Evolutionary conservation across 2,113 vertebrate genomes (phyloP).

Genomic region (Pseudolaguvia tuberculata): DNA sequence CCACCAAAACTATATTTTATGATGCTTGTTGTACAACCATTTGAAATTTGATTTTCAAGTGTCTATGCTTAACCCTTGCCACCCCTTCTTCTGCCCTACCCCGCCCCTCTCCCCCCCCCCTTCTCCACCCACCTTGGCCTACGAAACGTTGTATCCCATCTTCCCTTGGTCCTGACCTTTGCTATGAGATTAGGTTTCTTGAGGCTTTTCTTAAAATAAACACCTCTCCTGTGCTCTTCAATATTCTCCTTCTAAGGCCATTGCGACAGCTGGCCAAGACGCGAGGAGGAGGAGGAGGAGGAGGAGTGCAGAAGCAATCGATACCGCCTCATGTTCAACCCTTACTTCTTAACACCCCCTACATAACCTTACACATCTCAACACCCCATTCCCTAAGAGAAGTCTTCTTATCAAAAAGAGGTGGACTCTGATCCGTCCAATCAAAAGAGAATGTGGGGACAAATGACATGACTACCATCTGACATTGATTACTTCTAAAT

Average conservation of each 20-base stretch:
- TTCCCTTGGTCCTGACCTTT: constrained; percentile 72
- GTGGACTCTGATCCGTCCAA: background rate
- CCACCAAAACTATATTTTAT: constrained; percentile 17
- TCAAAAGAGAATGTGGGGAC: background rate
- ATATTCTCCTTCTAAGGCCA: constrained; percentile 77
- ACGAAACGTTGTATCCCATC: constrained; percentile 51
- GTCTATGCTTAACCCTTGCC: background rate
- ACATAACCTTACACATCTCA: constrained; percentile 40
- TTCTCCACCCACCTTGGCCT: too few relatives aligned
- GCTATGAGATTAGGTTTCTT: constrained; percentile 73
- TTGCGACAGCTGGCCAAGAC: constrained; percentile 68
- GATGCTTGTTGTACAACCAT: constrained; percentile 44
- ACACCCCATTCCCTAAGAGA: constrained; percentile 10
- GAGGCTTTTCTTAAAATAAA: constrained; percentile 73
- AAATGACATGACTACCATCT: background rate
- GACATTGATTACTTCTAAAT: constrained; percentile 18
- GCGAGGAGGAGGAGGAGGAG: constrained; percentile 48
- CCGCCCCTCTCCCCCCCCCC: constrained; percentile 41
- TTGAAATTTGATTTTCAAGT: constrained; percentile 2
- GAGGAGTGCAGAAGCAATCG: constrained; percentile 59
- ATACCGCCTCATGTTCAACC: constrained; percentile 53
- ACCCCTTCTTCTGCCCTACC: constrained; percentile 24
- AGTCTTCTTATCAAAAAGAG: constrained; percentile 25
- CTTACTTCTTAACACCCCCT: constrained; percentile 54
- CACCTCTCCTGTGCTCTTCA: constrained; percentile 57